Evolutionary conservation across 2,113 vertebrate genomes (phyloP), one percentile per base, ranked within the genome.

Genomic region (Lepidothrix coronata): DNA sequence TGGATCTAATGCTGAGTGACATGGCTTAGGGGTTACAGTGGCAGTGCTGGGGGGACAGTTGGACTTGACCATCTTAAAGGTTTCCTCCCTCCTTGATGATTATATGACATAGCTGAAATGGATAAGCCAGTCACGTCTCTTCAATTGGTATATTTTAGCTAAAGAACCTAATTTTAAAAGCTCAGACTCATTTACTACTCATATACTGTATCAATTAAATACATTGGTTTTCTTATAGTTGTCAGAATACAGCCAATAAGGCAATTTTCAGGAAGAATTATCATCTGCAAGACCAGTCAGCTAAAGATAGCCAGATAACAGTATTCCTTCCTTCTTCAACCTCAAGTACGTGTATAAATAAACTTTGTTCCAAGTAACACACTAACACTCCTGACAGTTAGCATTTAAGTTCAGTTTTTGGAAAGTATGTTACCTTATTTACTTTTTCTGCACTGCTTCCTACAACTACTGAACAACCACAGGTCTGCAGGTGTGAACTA

Each of bases 401-500:
- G 43, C 49, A 91, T 55, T 76, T 46, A 71, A 77, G 25, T 58
- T 54, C 14, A 16, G 23, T 74, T 44, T 76, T 44, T 43, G 68
- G 23, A 87, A 95, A 93, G 27, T 51, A 59, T 4, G 35, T 71
- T 98, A 99, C 99, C 99, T 99, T 99, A 96, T 99, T 99, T 75
- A 99, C 98, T 98, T 99, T 99, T 91, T 99, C 99, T 85, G 99
- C 98, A 41, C 99, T 99, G 98, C 99, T 99, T 93, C 99, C 99
- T 87, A 99, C 98, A 10, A 99, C 99, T 22, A 99, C 98, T 30
- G 99, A 99, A 91, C 99, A 99, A 97, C 99, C 99, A 74, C 99
- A 99, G 20, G 99, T 99, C 97, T 99, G 99, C 74, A 99, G 97
- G 96, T 99, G 99, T 95, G 99, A 99, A 96, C 99, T 99, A 97